These are phyloP conservation scores for Teleiodes luculella DNA, from an alignment of 2,888 invertebrate genomes.

Conservation along the genomic window DNA sequence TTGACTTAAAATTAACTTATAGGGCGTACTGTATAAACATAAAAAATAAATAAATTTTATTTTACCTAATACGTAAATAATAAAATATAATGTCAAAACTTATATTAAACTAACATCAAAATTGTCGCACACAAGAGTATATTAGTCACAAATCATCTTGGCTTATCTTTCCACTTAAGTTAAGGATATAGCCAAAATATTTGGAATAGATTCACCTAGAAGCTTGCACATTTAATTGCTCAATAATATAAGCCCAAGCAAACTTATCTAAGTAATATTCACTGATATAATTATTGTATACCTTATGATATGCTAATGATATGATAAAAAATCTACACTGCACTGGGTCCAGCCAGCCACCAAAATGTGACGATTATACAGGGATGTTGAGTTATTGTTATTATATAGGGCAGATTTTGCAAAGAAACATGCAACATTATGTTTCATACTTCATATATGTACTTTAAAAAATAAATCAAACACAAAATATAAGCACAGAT, in stretches of 20 bases:
- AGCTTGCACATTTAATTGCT: background rate
- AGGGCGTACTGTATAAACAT: no score
- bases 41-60: no score
- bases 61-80: background rate
- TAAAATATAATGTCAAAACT: no score
- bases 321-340: slow-evolving; percentile 76
- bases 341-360: slow-evolving; percentile 65
- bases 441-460: no score
- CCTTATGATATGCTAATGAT: slow-evolving; percentile 75
- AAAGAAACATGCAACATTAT: no score
- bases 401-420: background rate
- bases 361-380: slow-evolving; percentile 32
- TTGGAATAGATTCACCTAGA: background rate
- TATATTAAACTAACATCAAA: background rate
- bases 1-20: no score
- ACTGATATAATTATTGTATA: slow-evolving; percentile 42
- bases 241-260: slow-evolving; percentile 32
- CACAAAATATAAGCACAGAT: no score
- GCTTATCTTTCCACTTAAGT: no score
- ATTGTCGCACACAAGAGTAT: background rate
- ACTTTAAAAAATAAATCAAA: no score
- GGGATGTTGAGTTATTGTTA: slow-evolving; percentile 2
- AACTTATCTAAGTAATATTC: slow-evolving; percentile 38
- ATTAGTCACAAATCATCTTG: background rate
- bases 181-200: background rate